These are phyloP conservation scores for Eulithis prunata DNA, from an alignment of 2,888 invertebrate species.

Conservation along the genomic window DNA sequence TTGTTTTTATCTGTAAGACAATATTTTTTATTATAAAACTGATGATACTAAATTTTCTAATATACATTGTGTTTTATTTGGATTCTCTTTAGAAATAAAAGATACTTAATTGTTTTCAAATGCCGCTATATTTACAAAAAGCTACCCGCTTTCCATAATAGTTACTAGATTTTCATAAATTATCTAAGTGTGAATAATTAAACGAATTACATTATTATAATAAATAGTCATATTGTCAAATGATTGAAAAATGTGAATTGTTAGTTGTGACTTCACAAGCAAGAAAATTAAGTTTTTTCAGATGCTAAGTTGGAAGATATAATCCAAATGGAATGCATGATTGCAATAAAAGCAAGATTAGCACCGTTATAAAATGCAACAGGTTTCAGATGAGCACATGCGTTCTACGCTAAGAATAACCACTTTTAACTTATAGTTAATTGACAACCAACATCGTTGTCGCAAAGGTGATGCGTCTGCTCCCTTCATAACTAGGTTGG, in stretches of 20 bases:
- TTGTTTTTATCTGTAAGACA: constrained; percentile 67
- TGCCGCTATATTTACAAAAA: constrained; percentile 37
- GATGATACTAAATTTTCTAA: constrained; percentile 80
- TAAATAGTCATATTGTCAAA: constrained; percentile 3
- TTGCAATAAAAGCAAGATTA: constrained; percentile 37
- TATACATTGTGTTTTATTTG: constrained; percentile 64
- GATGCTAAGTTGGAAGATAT: constrained; percentile 25
- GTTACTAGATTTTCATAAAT: constrained; percentile 22
- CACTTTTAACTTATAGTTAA: constrained; percentile 50
- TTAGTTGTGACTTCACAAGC: constrained; percentile 7
- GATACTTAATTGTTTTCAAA: constrained; percentile 6
- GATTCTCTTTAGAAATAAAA: constrained; percentile 24
- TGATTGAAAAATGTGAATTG: constrained; percentile 17
- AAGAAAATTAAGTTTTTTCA: constrained; percentile 7
- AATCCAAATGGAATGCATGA: constrained; percentile 51
- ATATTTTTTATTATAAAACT: constrained; percentile 73
- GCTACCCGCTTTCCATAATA: constrained; percentile 22
- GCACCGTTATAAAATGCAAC: constrained; percentile 37
- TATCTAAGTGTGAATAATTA: constrained; percentile 21
- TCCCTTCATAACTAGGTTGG: not conserved
- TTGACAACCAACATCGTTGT: constrained; percentile 25
- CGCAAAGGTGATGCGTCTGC: not conserved
- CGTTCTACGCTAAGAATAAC: constrained; percentile 34
- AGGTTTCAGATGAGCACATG: constrained; percentile 20
- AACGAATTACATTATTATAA: constrained; percentile 11